Evolutionary conservation across 2,113 vertebrate species (phyloP).

Genomic region (chimpanzee (Pan troglodytes)): NHGRI_mPanTro3-v2.1_pri NC_072414.2:31424501-31425000

Average conservation of each 20-base stretch:
- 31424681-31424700: not conserved
- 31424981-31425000: not conserved
- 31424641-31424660: not conserved
- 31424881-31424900: not conserved
- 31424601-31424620: not conserved
- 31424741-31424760: not conserved
- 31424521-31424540: no score
- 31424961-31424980: no score
- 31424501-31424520: not conserved
- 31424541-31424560: no score
- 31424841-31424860: not conserved
- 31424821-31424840: not conserved
- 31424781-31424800: not conserved
- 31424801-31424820: fast-evolving
- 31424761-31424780: not conserved
- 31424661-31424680: not conserved
- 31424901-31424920: not conserved
- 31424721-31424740: not conserved
- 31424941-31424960: not conserved
- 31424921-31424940: not conserved
- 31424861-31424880: not conserved
- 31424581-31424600: not conserved
- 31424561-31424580: not conserved
- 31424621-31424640: not conserved
- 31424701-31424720: not conserved